A percentile compares a stretch with the other conserved stretches of the same genome.
Conservation (phyloP, 2,797 vertebrate species). For the Mallotus villosus region DNA sequence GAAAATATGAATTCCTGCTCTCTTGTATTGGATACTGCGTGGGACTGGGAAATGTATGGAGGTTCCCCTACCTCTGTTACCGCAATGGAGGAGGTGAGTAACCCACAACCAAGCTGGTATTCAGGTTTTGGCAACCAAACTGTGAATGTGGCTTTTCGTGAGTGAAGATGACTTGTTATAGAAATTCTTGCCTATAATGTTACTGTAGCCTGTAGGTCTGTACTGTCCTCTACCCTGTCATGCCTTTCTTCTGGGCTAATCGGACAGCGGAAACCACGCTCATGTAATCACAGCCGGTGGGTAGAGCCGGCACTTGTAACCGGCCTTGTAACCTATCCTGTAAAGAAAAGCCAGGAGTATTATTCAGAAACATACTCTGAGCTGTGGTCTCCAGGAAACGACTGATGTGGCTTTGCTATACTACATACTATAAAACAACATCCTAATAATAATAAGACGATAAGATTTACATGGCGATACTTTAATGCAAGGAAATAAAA, state of each 20-base stretch:
- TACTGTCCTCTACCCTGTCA: constrained; percentile 2
- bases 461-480: neutral
- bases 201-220: constrained; percentile 34
- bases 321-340: constrained; percentile 34
- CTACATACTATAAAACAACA: neutral
- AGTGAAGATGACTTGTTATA: neutral
- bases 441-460: neutral
- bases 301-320: constrained; percentile 23
- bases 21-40: constrained; percentile 85
- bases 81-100: constrained; percentile 85
- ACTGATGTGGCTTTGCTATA: no score
- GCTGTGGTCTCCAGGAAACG: constrained; percentile 1
- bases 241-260: constrained; percentile 22
- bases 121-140: neutral
- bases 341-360: constrained; percentile 17
- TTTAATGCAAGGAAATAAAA: neutral
- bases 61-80: constrained; percentile 86
- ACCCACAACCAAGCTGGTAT: neutral
- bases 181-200: neutral
- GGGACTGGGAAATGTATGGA: constrained; percentile 83
- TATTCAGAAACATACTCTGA: constrained; percentile 35
- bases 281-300: constrained; percentile 16
- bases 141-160: constrained; percentile 10
- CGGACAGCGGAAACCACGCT: constrained; percentile 32
- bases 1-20: constrained; percentile 82